Base-by-base conservation (phyloP, 23 tunicate genomes). In the Ascidia mentula region DNA sequence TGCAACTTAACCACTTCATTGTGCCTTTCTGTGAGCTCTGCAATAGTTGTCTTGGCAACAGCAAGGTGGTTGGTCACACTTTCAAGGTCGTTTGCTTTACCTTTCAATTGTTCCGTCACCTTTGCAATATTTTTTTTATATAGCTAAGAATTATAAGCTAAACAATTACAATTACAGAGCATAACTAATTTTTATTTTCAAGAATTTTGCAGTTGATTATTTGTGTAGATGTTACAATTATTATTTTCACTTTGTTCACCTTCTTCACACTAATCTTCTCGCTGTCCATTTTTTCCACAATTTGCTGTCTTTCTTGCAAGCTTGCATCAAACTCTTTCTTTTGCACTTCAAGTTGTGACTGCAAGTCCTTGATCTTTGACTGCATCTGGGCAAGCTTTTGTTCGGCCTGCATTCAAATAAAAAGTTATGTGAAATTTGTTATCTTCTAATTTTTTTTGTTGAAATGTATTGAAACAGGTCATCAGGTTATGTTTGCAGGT, bases 371-470 rank as follows among this genome's bases (percentile, higher is more conserved):
- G 74, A 91, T 30, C 35, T 91, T 89, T 40, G 74, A 59, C 36
- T 86, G 90, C 30, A 81, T 78, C 65, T 86, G 90, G n/a, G 90
- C 87, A n/a, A 91, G 82, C 32, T 82, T 72, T 33, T 91, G 97
- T 45, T 91, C 97, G 9, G 97, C 97, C 87, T 86, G 38, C 6
- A 84, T 2, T 28, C 17, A 34, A 24, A 28, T 9, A 53, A n/a
- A n/a, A n/a, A n/a, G n/a, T n/a, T n/a, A n/a, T n/a, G n/a, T n/a
- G n/a, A n/a, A n/a, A n/a, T n/a, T n/a, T n/a, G n/a, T n/a, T n/a
- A n/a, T n/a, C n/a, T n/a, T n/a, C n/a, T n/a, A n/a, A n/a, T n/a
- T n/a, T n/a, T n/a, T n/a, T n/a, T n/a, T n/a, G n/a, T n/a, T n/a
- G n/a, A n/a, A n/a, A n/a, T n/a, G n/a, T n/a, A n/a, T n/a, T n/a